A percentile compares a stretch with the other conserved stretches of the same genome.
Evolutionary conservation across 2,113 vertebrate species (phyloP).

Genomic region (Heloderma charlesbogerti): DNA sequence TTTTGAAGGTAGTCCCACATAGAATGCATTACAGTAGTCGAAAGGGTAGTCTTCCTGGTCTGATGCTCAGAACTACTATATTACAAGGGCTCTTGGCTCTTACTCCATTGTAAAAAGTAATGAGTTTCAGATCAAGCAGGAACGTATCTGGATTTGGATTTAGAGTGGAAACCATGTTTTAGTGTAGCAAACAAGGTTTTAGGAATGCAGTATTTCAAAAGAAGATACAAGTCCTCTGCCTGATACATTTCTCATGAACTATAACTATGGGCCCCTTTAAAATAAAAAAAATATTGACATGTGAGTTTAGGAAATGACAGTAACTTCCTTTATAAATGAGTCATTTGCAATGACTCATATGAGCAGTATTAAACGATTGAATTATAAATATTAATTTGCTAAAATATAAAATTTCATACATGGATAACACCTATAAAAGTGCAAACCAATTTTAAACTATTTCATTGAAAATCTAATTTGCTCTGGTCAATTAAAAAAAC

Average conservation of each 20-base stretch:
- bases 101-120: no score
- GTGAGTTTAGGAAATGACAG: background rate
- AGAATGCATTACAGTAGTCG: no score
- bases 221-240: background rate
- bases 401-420: background rate
- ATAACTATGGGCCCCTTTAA: background rate
- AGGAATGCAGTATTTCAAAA: background rate
- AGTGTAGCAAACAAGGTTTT: background rate
- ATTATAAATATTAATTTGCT: background rate
- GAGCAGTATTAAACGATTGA: background rate
- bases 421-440: background rate
- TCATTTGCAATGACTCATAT: background rate
- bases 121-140: background rate
- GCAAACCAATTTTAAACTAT: background rate
- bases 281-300: background rate
- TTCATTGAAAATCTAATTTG: background rate
- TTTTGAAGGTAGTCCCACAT: no score
- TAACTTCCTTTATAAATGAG: background rate
- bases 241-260: background rate
- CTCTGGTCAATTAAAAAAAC: background rate
- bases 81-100: no score
- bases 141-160: background rate
- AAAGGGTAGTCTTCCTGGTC: no score
- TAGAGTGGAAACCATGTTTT: background rate
- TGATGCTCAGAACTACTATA: no score